Evolutionary conservation across 2,797 vertebrate genomes (phyloP), one percentile per base, ranked within the genome.

Genomic region (Tapirus indicus): DNA sequence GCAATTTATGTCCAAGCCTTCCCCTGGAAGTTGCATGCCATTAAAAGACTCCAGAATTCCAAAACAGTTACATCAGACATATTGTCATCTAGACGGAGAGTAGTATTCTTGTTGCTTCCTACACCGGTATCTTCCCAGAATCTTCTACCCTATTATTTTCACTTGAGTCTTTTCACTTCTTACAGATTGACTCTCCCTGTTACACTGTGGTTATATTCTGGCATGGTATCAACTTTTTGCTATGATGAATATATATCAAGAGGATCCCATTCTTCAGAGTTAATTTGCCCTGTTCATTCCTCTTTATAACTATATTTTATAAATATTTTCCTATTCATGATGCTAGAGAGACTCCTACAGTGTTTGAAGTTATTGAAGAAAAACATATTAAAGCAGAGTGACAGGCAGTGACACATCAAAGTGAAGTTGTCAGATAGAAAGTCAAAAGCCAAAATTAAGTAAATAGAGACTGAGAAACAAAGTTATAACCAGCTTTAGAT

Each of bases 291-390:
- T 74, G 3, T 60, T 91, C 69, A 77, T 71, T 96, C 96, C 92
- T 78, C 44, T 84, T 66, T 83, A 49, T 88, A 96, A 83, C 38
- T 78, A 47, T 35, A 47, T 86, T 71, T 89, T 41, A 75, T 86
- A 96, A 79, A 83, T 56, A 62, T 75, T 71, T 5, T 79, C 23
- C 86, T 91, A 32, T 47, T 78, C 69, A 35, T 88, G n/a, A 52
- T 62, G 47, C 21, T 83, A 64, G 27, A 89, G 32, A 91, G 9
- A 75, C 7, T 23, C 18, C 7, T 90, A 64, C 5, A 6, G 14
- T 89, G 58, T 97, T 95, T 95, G 78, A 97, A 94, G 79, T 87
- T 93, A 94, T 71, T 84, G 75, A 95, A 95, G 64, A 82, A 77
- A 97, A 97, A 69, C 27, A 68, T 35, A 66, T 88, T 97, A 80